Evolutionary conservation across 2,888 invertebrate species (phyloP).

Genomic region (Folsomia candida): DNA sequence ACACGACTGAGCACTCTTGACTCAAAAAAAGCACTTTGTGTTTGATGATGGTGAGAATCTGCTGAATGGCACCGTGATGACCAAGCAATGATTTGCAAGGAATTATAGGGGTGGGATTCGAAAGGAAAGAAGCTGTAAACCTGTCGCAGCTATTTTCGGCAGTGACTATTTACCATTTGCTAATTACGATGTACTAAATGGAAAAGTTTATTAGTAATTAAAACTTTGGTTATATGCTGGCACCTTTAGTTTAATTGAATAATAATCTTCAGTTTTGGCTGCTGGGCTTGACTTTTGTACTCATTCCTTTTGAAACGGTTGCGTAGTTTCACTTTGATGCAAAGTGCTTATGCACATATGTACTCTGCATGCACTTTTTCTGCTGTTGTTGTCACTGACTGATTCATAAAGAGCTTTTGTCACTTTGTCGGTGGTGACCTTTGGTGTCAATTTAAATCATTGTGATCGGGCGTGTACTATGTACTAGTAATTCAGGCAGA

Average conservation of each 20-base stretch:
- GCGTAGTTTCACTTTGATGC: background rate
- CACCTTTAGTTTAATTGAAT: background rate
- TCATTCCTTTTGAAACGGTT: background rate
- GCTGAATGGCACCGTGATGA: too few species aligned
- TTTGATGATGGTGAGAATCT: too few species aligned
- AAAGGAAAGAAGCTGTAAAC: background rate
- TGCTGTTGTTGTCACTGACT: background rate
- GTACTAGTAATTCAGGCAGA: background rate
- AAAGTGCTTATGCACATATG: too few species aligned
- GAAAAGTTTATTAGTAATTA: constrained; percentile 5
- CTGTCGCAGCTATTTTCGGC: background rate
- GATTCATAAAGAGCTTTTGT: background rate
- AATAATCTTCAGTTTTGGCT: background rate
- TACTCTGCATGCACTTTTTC: too few species aligned
- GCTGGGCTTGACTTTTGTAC: background rate
- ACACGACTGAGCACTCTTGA: background rate
- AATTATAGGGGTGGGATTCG: too few species aligned
- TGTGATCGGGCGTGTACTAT: background rate
- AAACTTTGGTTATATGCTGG: background rate
- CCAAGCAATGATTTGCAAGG: too few species aligned
- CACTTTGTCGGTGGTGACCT: background rate
- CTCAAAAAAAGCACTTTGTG: too few species aligned
- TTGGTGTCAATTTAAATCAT: background rate
- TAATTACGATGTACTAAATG: background rate
- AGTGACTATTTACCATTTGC: background rate